Conservation (phyloP, 2,888 invertebrate genomes). For the Liposcelis brunnea region DNA sequence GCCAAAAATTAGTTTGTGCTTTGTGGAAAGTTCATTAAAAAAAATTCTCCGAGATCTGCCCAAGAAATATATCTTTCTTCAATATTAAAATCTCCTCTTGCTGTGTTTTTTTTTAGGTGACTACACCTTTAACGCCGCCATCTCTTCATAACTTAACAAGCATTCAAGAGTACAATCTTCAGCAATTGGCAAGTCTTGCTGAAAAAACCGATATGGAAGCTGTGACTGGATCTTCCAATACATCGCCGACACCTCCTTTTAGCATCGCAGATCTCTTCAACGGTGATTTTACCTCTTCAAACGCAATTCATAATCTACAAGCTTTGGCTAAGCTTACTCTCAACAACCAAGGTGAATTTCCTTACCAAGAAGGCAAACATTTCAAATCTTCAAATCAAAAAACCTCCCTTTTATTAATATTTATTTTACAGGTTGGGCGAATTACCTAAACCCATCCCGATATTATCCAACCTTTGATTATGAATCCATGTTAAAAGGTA, state of each 20-base stretch:
- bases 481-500: too few species aligned
- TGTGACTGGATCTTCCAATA: slow-evolving; percentile 26
- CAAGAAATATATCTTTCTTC: too few species aligned
- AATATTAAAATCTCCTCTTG: too few species aligned
- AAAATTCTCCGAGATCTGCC: too few species aligned
- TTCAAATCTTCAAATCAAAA: too few species aligned
- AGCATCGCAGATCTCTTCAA: slow-evolving; percentile 60
- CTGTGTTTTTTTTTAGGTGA: too few species aligned
- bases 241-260: slow-evolving; percentile 33
- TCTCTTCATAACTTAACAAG: slow-evolving; percentile 40
- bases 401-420: not conserved
- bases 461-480: too few species aligned
- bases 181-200: slow-evolving; percentile 65
- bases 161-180: slow-evolving; percentile 73
- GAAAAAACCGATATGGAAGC: slow-evolving; percentile 36
- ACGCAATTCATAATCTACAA: slow-evolving; percentile 75
- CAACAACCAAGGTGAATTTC: slow-evolving; percentile 28
- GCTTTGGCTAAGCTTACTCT: slow-evolving; percentile 66
- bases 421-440: too few species aligned
- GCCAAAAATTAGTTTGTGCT: too few species aligned
- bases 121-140: not conserved
- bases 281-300: slow-evolving; percentile 48
- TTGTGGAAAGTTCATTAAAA: too few species aligned
- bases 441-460: too few species aligned
- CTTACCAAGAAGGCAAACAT: slow-evolving; percentile 11